Conservation (phyloP, 2,113 vertebrate genomes). For the Pedetes capensis region DNA sequence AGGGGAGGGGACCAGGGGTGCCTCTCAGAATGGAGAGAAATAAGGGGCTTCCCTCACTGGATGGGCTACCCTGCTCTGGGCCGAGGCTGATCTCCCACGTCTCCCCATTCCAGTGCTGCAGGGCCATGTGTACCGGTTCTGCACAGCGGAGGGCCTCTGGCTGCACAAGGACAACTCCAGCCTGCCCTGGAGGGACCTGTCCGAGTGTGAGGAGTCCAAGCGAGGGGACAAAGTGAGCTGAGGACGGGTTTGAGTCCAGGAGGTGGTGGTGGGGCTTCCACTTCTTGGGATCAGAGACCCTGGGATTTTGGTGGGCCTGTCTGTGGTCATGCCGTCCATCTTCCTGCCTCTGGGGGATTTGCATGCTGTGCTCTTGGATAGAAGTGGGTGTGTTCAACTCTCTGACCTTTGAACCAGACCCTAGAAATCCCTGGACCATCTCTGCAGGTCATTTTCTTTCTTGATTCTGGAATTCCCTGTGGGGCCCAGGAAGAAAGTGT, state of each 20-base stretch:
- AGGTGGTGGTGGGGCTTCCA: background rate
- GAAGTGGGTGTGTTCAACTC: background rate
- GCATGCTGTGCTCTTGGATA: background rate
- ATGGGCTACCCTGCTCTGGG: background rate
- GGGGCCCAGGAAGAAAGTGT: background rate
- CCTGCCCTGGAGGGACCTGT: slow-evolving; percentile 85
- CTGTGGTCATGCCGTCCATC: no score
- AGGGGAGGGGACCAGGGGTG: background rate
- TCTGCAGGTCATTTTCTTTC: background rate
- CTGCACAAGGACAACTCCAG: slow-evolving; percentile 83
- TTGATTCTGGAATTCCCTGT: background rate
- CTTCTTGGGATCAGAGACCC: background rate
- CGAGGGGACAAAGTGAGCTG: slow-evolving; percentile 66
- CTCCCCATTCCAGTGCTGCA: slow-evolving; percentile 77
- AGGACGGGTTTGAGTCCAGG: background rate
- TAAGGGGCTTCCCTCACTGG: rapidly evolving
- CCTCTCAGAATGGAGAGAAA: rapidly evolving
- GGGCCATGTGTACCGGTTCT: slow-evolving; percentile 85
- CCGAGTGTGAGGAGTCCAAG: slow-evolving; percentile 81
- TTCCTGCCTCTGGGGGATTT: background rate
- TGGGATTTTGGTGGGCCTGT: background rate
- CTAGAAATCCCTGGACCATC: background rate
- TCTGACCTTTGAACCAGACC: background rate
- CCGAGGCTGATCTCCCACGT: rapidly evolving
- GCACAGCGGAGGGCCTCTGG: slow-evolving; percentile 84